Percentiles rank a stretch among this genome's conserved stretches.
These are phyloP conservation scores for Tanypteryx hageni DNA, from an alignment of 2,888 invertebrate species.

Conservation along the genomic window DNA sequence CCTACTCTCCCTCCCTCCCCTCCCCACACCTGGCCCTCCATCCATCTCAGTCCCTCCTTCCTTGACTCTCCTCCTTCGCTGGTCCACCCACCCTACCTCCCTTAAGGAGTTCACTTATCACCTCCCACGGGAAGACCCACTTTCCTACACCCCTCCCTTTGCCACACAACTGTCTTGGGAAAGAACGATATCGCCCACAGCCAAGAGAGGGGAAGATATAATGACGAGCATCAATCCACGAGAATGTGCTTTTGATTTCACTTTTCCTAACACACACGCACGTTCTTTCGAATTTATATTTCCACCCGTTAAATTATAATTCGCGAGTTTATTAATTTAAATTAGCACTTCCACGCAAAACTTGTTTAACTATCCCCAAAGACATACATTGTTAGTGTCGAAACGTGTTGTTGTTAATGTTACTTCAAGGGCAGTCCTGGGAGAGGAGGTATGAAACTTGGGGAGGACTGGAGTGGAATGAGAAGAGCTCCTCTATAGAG, in stretches of 20 bases:
- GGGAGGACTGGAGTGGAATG: no score
- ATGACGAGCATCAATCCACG: conserved; percentile 44
- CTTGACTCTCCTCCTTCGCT: background rate
- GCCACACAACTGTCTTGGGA: background rate
- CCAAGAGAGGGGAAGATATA: background rate
- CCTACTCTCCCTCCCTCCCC: background rate
- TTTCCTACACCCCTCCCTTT: background rate
- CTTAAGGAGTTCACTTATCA: conserved; percentile 21
- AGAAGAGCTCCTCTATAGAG: no score
- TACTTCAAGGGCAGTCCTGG: no score
- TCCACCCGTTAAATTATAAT: no score
- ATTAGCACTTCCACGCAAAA: no score
- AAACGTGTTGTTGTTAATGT: no score
- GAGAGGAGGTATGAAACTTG: no score
- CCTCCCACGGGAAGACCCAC: conserved; percentile 30
- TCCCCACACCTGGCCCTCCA: background rate
- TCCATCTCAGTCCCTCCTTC: background rate
- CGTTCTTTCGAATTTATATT: no score
- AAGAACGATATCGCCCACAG: conserved; percentile 39
- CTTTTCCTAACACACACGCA: background rate
- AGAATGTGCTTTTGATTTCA: conserved; percentile 38
- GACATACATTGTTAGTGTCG: no score
- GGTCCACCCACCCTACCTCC: background rate
- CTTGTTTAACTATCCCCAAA: no score
- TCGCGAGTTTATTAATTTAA: no score